Evolutionary conservation across 2,797 vertebrate genomes (phyloP).

Genomic region (Siniperca obscura): DNA sequence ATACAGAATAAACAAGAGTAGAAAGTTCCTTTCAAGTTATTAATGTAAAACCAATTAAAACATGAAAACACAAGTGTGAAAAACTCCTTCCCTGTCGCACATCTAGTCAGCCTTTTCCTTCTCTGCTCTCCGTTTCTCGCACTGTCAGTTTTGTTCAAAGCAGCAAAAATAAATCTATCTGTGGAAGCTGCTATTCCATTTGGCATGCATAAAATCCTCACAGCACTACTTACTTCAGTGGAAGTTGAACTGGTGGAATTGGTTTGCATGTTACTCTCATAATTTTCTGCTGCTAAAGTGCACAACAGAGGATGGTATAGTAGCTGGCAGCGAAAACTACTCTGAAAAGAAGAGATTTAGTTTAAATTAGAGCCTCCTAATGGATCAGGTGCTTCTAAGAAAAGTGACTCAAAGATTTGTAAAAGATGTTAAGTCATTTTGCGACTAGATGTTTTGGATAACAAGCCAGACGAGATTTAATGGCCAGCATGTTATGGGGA

Average conservation of each 20-base stretch:
- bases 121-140: not conserved
- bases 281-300: slow-evolving; percentile 7
- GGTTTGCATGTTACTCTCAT: slow-evolving; percentile 16
- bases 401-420: slow-evolving; percentile 6
- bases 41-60: slow-evolving; percentile 18
- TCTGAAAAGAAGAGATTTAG: not conserved
- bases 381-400: not conserved
- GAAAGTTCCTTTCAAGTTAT: slow-evolving; percentile 5
- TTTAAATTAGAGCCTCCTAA: slow-evolving; percentile 5
- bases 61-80: not conserved
- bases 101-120: not conserved
- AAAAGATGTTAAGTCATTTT: slow-evolving; percentile 9
- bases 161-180: slow-evolving; percentile 8
- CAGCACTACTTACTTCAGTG: slow-evolving; percentile 12
- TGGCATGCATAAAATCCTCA: slow-evolving; percentile 14
- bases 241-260: slow-evolving; percentile 11
- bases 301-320: not conserved
- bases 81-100: slow-evolving; percentile 10
- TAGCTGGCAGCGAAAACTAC: not conserved
- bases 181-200: slow-evolving; percentile 17
- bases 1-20: slow-evolving; percentile 9
- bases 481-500: not conserved
- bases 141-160: slow-evolving; percentile 3
- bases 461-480: not conserved
- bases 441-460: slow-evolving; percentile 8